Conservation (phyloP, 2,113 vertebrate species). For the Anolis sagrei region DNA sequence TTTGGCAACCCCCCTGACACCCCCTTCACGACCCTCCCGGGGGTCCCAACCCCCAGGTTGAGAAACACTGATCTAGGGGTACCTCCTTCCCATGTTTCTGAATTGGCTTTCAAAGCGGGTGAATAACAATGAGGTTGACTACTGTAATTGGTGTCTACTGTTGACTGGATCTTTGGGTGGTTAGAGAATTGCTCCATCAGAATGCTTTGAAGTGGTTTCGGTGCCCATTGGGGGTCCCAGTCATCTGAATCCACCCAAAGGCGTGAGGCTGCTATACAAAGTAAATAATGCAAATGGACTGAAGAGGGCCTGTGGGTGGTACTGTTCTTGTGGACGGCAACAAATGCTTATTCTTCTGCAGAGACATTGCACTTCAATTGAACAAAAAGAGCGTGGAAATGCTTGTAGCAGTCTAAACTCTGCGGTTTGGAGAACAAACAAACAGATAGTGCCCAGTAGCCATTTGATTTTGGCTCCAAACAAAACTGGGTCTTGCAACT, state of each 20-base stretch:
- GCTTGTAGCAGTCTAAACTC: background rate
- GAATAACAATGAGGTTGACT: background rate
- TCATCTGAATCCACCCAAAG: background rate
- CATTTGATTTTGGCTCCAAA: background rate
- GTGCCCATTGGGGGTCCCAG: background rate
- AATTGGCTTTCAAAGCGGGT: background rate
- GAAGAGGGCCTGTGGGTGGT: no score
- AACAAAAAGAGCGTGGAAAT: background rate
- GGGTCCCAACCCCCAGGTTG: no score
- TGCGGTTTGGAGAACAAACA: no score
- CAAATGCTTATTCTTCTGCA: background rate
- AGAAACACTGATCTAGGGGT: no score
- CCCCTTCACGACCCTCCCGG: no score
- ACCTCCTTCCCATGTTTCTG: background rate
- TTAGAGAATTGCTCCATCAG: background rate
- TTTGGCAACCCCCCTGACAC: no score
- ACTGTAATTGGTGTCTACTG: constrained; percentile 4
- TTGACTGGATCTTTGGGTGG: background rate
- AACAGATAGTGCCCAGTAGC: background rate
- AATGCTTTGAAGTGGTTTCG: background rate
- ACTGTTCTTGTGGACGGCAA: background rate
- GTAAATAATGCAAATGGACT: background rate
- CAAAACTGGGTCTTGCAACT: background rate
- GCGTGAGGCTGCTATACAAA: background rate
- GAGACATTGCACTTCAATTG: no score